phyloP scores from a whole-genome alignment of 2,888 invertebrate species.

The Amphipoea lucens region DNA sequence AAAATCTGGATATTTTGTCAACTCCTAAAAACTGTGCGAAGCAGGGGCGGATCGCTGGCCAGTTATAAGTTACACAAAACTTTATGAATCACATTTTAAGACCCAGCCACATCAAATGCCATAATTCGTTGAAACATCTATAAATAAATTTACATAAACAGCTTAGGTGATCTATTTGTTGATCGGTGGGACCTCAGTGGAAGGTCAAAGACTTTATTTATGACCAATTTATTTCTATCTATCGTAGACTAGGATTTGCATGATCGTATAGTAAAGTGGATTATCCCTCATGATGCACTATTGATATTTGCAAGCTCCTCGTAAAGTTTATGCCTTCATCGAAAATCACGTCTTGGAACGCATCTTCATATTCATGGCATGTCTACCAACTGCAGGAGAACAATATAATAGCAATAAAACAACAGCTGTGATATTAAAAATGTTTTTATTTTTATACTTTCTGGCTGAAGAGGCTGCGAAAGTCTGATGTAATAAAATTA shows the following conservation, averaged over 20 bases:
- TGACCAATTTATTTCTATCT: conserved; percentile 79
- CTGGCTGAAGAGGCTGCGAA: conserved; percentile 11
- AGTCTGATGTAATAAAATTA: conserved; percentile 42
- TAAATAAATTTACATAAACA: conserved; percentile 59
- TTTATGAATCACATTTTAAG: background rate
- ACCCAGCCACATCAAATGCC: conserved; percentile 2
- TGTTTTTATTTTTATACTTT: conserved; percentile 38
- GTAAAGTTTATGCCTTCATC: conserved; percentile 79
- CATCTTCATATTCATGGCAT: conserved; percentile 66
- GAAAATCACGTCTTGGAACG: conserved; percentile 71
- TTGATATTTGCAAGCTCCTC: conserved; percentile 79
- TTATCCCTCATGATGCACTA: conserved; percentile 82
- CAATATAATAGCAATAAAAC: conserved; percentile 55
- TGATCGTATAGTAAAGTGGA: conserved; percentile 78
- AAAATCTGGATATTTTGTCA: background rate
- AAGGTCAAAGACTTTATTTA: conserved; percentile 76
- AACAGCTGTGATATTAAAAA: conserved; percentile 64
- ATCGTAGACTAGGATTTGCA: conserved; percentile 80
- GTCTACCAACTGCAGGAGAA: conserved; percentile 49
- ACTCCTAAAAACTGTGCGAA: background rate
- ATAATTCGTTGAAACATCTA: conserved; percentile 30
- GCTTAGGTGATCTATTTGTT: conserved; percentile 65
- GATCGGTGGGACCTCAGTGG: conserved; percentile 63
- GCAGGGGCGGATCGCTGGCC: background rate
- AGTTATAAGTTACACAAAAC: background rate